Conservation (phyloP, 1,140 invertebrate genomes). For the Bombus cullumanus region DNA sequence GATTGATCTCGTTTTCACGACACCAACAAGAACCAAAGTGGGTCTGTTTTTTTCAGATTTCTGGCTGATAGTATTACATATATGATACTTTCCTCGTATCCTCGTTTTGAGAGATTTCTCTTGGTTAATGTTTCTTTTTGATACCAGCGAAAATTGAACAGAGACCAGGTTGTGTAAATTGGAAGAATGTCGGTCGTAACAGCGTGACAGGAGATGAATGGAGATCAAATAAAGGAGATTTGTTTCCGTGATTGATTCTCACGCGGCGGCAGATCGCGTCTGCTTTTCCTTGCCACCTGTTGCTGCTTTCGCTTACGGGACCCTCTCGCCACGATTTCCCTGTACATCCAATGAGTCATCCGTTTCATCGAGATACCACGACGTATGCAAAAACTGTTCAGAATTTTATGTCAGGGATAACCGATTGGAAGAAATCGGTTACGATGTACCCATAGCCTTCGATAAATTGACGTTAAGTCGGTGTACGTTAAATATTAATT, state of each 20-base stretch:
- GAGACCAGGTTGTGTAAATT: neutral
- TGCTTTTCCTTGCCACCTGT: conserved; percentile 57
- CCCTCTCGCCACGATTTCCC: conserved; percentile 26
- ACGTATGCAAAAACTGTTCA: neutral
- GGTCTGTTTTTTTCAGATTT: neutral
- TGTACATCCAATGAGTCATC: neutral
- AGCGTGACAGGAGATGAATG: neutral
- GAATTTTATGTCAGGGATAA: neutral
- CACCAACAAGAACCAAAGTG: too few species aligned
- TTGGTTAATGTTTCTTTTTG: neutral
- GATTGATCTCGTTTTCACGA: conserved; percentile 13
- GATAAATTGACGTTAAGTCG: too few species aligned
- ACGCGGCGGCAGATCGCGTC: neutral
- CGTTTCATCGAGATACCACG: neutral
- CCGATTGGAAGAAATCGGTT: neutral
- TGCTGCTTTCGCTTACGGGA: conserved; percentile 43
- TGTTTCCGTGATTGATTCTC: conserved; percentile 20
- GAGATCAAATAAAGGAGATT: neutral
- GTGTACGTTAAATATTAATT: too few species aligned
- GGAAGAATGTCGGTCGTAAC: neutral
- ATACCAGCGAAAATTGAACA: neutral
- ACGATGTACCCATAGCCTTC: too few species aligned
- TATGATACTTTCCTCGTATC: too few species aligned
- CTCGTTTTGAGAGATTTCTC: neutral
- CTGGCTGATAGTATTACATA: neutral